These are phyloP conservation scores for Aulostomus chinensis DNA, from an alignment of 2,797 vertebrate genomes.

Conservation along the genomic window DNA sequence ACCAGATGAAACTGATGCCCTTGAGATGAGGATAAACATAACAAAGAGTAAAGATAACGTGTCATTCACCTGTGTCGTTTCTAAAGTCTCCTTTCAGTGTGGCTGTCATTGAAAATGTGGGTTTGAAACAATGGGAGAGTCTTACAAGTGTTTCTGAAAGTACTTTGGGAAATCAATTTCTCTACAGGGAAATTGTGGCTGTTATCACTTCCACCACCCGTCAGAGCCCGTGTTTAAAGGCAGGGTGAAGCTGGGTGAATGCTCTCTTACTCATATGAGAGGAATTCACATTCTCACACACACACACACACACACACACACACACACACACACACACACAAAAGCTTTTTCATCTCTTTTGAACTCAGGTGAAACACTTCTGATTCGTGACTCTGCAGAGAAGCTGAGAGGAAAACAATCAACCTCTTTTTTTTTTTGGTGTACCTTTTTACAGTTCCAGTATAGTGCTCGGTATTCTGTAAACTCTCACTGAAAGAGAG, in stretches of 20 bases:
- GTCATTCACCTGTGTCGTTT: not conserved
- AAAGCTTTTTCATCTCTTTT: not conserved
- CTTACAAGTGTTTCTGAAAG: no score
- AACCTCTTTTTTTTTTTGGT: not conserved
- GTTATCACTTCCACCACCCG: not conserved
- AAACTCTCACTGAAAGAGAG: constrained; percentile 16
- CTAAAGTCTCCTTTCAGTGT: not conserved
- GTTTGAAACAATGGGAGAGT: no score
- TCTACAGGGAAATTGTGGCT: not conserved
- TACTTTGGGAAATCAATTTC: no score
- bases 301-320: no score
- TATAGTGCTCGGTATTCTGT: no score
- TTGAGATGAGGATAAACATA: no score
- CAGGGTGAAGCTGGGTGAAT: not conserved
- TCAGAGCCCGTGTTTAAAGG: not conserved
- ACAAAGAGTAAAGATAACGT: not conserved
- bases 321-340: no score
- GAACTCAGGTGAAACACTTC: not conserved
- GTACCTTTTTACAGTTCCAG: constrained; percentile 6
- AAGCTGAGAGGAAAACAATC: constrained; percentile 1
- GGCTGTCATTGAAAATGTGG: no score
- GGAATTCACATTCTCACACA: no score
- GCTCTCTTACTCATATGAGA: constrained; percentile 11
- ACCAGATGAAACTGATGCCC: no score
- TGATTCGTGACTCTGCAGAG: not conserved